A percentile compares a stretch with the other conserved stretches of the same genome.
Evolutionary conservation across 2,113 vertebrate species (phyloP).

Genomic region (Lepus timidus): DNA sequence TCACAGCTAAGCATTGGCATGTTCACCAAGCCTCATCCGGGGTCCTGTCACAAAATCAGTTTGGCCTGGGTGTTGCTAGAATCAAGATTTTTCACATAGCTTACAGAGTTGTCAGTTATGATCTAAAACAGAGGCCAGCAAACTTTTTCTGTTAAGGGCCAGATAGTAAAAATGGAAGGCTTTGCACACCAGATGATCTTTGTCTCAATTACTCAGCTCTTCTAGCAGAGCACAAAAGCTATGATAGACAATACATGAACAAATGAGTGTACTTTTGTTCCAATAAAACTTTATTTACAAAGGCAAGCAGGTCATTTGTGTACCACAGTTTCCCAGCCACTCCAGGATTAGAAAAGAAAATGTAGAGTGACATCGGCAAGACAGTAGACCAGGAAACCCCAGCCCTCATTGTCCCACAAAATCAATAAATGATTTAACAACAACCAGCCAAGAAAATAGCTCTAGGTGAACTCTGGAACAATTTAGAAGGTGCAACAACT

Average conservation of each 20-base stretch:
- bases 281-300: constrained; percentile 14
- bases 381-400: neutral
- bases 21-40: neutral
- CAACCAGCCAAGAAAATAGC: neutral
- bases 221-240: neutral
- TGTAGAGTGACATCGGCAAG: neutral
- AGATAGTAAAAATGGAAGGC: neutral
- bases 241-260: neutral
- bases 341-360: neutral
- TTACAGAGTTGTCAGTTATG: constrained; percentile 21
- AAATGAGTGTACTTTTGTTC: neutral
- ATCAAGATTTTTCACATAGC: neutral
- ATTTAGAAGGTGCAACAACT: neutral
- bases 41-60: neutral
- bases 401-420: neutral
- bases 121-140: neutral
- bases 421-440: neutral
- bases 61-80: constrained; percentile 5
- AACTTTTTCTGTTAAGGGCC: neutral
- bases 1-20: neutral
- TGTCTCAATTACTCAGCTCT: neutral
- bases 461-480: neutral
- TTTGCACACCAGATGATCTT: neutral
- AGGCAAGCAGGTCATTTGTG: neutral
- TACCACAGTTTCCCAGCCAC: neutral